Base-by-base conservation (phyloP, 2,888 invertebrate genomes). In the Spatulosminthurus flaviceps region DNA sequence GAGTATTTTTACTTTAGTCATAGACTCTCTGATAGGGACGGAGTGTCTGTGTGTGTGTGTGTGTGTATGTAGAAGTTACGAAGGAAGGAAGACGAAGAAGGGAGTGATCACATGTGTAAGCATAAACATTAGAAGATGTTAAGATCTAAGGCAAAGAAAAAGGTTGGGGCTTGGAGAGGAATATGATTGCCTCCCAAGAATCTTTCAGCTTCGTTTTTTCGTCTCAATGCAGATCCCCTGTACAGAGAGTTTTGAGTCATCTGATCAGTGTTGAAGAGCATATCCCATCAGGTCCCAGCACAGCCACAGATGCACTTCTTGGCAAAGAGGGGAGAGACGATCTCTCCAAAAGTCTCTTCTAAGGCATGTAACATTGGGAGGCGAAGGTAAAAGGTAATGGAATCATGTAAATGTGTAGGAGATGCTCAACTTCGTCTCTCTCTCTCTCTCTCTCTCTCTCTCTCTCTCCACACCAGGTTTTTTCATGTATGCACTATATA, bases 161-260 rank as follows among this genome's bases (percentile, higher is more conserved):
- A 75, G 64, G 66, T 75, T 75, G 66, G 75, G 75, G 75, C 75
- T 41, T 76, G n/a, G 41, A 42, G 66, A n/a, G n/a, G n/a, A n/a
- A n/a, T n/a, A 76, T 66, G 61, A 60, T 75, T 75, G 75, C 66
- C 67, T 76, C 75, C 75, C 75, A 76, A 76, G 69, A 4, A 69
- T 69, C 69, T 69, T 69, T 69, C 7, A 69, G 69, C 69, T 69
- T 69, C 29, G 69, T 69, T 69, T 34, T 69, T 69, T 69, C 69
- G 69, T 69, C 69, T 69, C 29, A 29, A 2, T 16, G 21, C 51
- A 51, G 72, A 72, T 72, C 72, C 72, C 70, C 70, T 71, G 41
- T 22, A 22, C 22, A 16, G 13, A 73, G 73, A 60, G 60, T n/a
- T 73, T 76, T 76, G 75, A 76, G 75, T 76, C 75, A 76, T 76